Base-by-base conservation (phyloP, 1,140 invertebrate species). In the Cherax quadricarinatus region DNA sequence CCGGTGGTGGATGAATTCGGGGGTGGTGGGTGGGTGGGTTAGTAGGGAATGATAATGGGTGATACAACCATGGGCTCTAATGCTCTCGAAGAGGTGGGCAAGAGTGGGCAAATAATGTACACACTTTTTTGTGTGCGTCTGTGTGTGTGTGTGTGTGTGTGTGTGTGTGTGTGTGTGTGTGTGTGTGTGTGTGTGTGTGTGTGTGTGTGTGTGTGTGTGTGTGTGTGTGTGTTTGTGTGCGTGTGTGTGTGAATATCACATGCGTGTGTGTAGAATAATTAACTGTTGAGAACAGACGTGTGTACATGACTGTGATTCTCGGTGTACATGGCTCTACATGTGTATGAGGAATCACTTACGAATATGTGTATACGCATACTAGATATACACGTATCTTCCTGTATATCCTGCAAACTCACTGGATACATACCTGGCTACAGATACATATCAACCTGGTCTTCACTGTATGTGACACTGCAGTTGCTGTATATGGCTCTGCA, bases 111-210 rank as follows among this genome's bases (percentile, higher is more conserved):
- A 16, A 12, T 70, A 16, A 30, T 85, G 66, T 49, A 85, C 30
- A 85, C 83, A 41, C 12, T 53, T 87, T 75, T 87, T 75, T 87
- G 48, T 81, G 79, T 81, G 48, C 51, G 79, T 81, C 24, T 81
- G 79, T 81, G 79, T 81, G 48, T 51, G 79, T 51, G 79, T 51
- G 79, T 51, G 79, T 51, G 41, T 51, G 41, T 51, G 48, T 81
- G 79, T 81, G 18, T 51, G 79, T 81, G 62, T 81, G 79, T 49
- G 79, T 81, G 41, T 81, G 79, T 81, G 79, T 81, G 79, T 81
- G 41, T 81, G 62, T 66, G 62, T 66, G 62, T 66, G 62, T 66
- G 62, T 66, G 62, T 66, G 62, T 66, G 62, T 66, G 62, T 66
- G 79, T 81, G 48, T 81, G 79, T 81, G 79, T 81, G 79, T 81